These are phyloP conservation scores for Leucoraja ocellata DNA, from an alignment of 2,797 vertebrate species.

Conservation along the genomic window DNA sequence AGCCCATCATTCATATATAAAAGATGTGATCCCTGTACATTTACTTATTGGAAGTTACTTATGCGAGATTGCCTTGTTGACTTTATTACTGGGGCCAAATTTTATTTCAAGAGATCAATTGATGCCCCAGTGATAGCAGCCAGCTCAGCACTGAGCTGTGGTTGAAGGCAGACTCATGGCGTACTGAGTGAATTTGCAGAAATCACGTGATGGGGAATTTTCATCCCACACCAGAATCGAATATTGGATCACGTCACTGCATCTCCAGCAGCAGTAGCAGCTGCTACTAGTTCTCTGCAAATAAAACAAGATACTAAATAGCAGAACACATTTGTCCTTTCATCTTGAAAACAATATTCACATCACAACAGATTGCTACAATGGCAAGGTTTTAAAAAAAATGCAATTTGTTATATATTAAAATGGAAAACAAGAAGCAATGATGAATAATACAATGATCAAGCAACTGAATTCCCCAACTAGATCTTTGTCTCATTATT, in stretches of 20 bases:
- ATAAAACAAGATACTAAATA: conserved; percentile 3
- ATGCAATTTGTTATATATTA: conserved; percentile 11
- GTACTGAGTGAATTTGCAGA: neutral
- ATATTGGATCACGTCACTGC: neutral
- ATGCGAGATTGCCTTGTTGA: neutral
- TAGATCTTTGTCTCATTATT: neutral
- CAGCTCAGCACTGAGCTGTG: neutral
- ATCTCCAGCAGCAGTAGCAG: too few relatives aligned
- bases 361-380: neutral
- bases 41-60: neutral
- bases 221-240: neutral
- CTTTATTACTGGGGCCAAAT: neutral
- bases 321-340: conserved; percentile 29
- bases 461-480: neutral
- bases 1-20: neutral
- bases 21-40: neutral
- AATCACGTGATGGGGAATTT: neutral
- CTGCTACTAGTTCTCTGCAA: neutral
- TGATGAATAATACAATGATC: conserved; percentile 24
- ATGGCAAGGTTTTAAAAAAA: neutral
- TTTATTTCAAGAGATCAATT: neutral
- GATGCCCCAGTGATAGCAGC: neutral
- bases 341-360: conserved; percentile 16
- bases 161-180: neutral
- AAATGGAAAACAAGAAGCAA: conserved; percentile 29